These are phyloP conservation scores for Hypolimnas misippus DNA, from an alignment of 2,888 invertebrate genomes.

Conservation along the genomic window DNA sequence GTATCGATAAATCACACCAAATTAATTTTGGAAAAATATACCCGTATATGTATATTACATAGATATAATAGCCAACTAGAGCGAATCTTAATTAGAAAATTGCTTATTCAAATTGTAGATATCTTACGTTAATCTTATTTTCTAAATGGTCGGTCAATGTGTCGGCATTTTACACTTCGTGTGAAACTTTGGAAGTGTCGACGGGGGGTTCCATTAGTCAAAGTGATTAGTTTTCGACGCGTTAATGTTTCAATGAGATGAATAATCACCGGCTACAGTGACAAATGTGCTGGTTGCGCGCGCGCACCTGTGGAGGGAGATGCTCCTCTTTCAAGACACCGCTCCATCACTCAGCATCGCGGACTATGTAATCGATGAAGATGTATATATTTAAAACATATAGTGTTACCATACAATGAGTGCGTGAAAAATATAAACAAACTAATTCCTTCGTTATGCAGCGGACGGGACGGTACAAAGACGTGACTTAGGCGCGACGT, in stretches of 20 bases:
- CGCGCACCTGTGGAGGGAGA: slow-evolving; percentile 68
- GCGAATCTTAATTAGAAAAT: too few species aligned
- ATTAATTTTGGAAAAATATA: too few species aligned
- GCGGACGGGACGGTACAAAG: too few species aligned
- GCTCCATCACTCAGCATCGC: slow-evolving; percentile 74
- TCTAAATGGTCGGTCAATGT: slow-evolving; percentile 16
- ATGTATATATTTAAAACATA: slow-evolving; percentile 79
- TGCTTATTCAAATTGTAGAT: not conserved
- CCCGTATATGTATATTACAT: too few species aligned
- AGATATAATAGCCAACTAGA: too few species aligned
- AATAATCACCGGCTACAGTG: slow-evolving; percentile 81
- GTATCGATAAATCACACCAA: too few species aligned
- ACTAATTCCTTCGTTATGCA: too few species aligned
- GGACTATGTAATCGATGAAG: slow-evolving; percentile 72
- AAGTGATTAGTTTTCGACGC: slow-evolving; percentile 80
- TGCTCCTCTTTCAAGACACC: slow-evolving; percentile 69
- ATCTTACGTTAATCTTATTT: not conserved
- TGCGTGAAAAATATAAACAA: not conserved
- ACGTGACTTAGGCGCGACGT: too few species aligned
- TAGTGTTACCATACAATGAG: slow-evolving; percentile 55
- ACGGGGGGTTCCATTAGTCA: slow-evolving; percentile 84
- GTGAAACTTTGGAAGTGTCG: slow-evolving; percentile 80
- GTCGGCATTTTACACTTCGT: slow-evolving; percentile 43
- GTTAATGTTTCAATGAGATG: slow-evolving; percentile 84
- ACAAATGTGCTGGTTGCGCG: slow-evolving; percentile 77